Base-by-base conservation (phyloP, 2,888 invertebrate species). In the Pollenia labialis region DNA sequence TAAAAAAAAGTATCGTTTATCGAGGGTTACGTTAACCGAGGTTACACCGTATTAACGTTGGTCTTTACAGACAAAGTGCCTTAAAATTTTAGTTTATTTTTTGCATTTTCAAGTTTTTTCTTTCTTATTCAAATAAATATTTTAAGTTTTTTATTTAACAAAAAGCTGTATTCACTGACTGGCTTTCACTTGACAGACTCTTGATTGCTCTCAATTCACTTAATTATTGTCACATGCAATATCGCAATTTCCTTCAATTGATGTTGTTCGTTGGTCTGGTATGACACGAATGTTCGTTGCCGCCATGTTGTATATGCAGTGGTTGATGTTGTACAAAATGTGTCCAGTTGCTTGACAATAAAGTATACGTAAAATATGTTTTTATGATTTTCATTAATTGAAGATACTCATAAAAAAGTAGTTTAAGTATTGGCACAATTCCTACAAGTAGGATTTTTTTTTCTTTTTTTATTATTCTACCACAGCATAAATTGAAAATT, bases 351-450 rank as follows among this genome's bases (percentile, higher is more conserved):
- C 83, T 81, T 84, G 83, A 44, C 56, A 81, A 80, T 71, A 64
- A 83, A 83, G 44, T 81, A 76, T 76, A 58, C 75, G 72, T 76
- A 76, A 83, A 81, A 86, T 86, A 83, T 86, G 71, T 23, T 83
- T 82, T 81, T 68, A 81, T 83, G 76, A 75, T 76, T 69, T 83
- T 72, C 80, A 81, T 83, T 86, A 83, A 83, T 86, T 83, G 86
- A 86, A 80, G 83, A 86, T 83, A 60, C 80, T 80, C 80, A 76
- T 83, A 64, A 86, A 86, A 71, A 84, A 84, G 72, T 81, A 60
- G 62, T 84, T 84, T 76, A 84, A 84, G 50, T 81, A 84, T 81
- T 87, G 87, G 81, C 87, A 87, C 87, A 84, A 84, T 87, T 87
- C 74, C 46, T 50, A 42, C n/a, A 6, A 50, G n/a, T 71, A 50